Conservation (phyloP, 2,797 vertebrate species). For the Diplodus puntazzo region DNA sequence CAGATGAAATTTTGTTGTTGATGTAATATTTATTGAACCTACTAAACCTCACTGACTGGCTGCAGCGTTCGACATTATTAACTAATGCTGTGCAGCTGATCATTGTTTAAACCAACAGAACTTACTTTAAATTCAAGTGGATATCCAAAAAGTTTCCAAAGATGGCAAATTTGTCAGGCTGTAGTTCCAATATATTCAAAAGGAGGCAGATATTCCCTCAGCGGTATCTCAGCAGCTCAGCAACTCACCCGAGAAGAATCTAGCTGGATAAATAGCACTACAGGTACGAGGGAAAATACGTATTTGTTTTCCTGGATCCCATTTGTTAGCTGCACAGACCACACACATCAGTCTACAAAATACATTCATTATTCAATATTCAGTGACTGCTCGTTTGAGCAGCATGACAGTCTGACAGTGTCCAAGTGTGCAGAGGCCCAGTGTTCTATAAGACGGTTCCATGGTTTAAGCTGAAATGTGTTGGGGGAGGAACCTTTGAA, state of each 20-base stretch:
- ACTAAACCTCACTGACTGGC: slow-evolving; percentile 10
- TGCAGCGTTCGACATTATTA: background rate
- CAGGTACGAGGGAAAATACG: too few relatives aligned
- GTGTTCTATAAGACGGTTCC: slow-evolving; percentile 51
- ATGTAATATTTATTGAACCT: slow-evolving; percentile 35
- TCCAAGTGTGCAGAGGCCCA: slow-evolving; percentile 34
- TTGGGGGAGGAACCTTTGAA: slow-evolving; percentile 60
- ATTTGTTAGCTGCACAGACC: slow-evolving; percentile 35
- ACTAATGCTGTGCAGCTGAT: background rate
- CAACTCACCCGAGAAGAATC: too few relatives aligned
- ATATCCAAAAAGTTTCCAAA: slow-evolving; percentile 13
- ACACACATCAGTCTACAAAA: slow-evolving; percentile 47
- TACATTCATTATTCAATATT: slow-evolving; percentile 63
- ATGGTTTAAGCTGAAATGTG: slow-evolving; percentile 62
- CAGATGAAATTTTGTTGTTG: slow-evolving; percentile 16
- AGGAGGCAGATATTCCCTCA: too few relatives aligned
- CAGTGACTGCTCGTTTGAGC: slow-evolving; percentile 53
- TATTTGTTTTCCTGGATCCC: slow-evolving; percentile 7
- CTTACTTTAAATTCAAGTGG: background rate
- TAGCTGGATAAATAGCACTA: too few relatives aligned
- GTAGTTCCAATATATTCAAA: background rate
- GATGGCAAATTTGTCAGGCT: slow-evolving; percentile 1
- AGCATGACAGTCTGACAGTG: slow-evolving; percentile 56
- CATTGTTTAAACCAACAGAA: slow-evolving; percentile 15
- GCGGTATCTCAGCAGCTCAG: too few relatives aligned